Conservation (phyloP, 2,888 invertebrate species). For the Tenthredo mesomela region DNA sequence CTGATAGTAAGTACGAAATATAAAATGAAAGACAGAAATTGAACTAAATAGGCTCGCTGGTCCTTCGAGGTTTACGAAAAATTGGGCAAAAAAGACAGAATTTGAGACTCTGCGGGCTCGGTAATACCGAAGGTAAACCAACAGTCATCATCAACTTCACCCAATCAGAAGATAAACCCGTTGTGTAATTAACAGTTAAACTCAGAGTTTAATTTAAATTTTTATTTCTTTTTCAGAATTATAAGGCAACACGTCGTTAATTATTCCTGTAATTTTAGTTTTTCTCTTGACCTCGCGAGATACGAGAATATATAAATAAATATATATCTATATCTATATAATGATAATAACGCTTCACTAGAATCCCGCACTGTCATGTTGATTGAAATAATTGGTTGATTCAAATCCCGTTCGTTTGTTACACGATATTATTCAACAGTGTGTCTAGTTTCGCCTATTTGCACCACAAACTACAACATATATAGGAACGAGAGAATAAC, state of each 20-base stretch:
- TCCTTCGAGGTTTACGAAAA: slow-evolving; percentile 7
- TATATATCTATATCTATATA: neutral
- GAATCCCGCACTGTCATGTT: neutral
- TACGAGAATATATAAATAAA: neutral
- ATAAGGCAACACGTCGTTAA: neutral
- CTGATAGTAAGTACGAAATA: neutral
- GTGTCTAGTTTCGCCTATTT: slow-evolving; percentile 30
- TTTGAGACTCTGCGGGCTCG: neutral
- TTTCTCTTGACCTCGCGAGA: neutral
- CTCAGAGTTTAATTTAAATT: neutral
- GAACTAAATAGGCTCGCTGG: neutral
- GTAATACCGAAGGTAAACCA: neutral
- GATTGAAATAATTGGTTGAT: slow-evolving; percentile 45
- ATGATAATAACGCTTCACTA: neutral
- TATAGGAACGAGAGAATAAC: slow-evolving; percentile 33
- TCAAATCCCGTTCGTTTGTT: slow-evolving; percentile 38
- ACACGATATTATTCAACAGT: neutral
- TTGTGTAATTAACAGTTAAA: neutral
- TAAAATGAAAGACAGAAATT: neutral
- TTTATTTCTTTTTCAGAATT: neutral
- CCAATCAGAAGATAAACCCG: neutral
- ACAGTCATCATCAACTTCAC: neutral
- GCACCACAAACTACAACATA: slow-evolving; percentile 27
- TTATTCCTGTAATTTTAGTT: neutral
- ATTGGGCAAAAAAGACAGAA: neutral